phyloP scores from a whole-genome alignment of 2,113 vertebrate species.

The Phaetusa simplex region DNA sequence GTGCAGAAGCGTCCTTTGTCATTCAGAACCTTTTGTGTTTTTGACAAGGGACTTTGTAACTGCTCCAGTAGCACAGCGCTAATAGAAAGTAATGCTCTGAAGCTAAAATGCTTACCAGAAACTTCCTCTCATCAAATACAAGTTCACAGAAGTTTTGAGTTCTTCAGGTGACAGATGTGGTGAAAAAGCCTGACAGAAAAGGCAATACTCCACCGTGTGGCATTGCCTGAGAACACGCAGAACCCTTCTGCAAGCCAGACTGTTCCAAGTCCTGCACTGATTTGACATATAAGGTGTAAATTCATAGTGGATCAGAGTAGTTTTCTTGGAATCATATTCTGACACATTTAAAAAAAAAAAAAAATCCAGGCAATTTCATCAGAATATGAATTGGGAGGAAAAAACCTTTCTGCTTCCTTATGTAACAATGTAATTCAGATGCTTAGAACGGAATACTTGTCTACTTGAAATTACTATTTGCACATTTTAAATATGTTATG shows the following conservation, averaged over 20 bases:
- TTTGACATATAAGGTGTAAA: not conserved
- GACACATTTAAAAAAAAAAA: not conserved
- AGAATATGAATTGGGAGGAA: not conserved
- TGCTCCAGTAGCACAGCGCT: not conserved
- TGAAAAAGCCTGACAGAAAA: slow-evolving; percentile 32
- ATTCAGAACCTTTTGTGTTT: not conserved
- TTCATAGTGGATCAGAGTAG: not conserved
- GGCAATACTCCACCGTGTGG: slow-evolving; percentile 80
- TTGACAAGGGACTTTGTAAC: not conserved
- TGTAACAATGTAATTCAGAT: not conserved
- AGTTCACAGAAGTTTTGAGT: not conserved
- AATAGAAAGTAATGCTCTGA: not conserved
- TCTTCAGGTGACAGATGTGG: not conserved
- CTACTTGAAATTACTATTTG: not conserved
- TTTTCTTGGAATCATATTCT: not conserved
- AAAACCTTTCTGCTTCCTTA: not conserved
- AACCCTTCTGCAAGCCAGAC: not conserved
- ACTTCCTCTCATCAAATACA: not conserved
- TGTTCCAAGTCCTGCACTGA: not conserved
- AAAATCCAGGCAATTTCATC: not conserved
- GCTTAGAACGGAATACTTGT: not conserved
- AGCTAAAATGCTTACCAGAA: not conserved
- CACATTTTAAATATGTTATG: not conserved
- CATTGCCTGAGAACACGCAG: slow-evolving; percentile 20
- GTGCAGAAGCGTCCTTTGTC: not conserved